Evolutionary conservation across 2,797 vertebrate species (phyloP), one percentile per base, ranked within the genome.

Genomic region (Siniperca obscura): DNA sequence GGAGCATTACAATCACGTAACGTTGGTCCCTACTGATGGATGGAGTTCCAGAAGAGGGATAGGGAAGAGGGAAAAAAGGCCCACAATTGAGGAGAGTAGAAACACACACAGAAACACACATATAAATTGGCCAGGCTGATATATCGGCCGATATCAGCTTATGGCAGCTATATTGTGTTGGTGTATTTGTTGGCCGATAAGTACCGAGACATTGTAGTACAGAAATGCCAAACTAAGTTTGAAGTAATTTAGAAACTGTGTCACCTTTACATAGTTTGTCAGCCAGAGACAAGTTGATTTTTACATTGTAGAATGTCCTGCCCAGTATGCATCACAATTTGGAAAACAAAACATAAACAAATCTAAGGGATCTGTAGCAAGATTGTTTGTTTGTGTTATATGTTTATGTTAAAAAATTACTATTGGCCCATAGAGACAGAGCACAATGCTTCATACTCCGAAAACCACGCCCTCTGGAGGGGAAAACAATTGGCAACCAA

Each of bases 1-100:
- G 78, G 83, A 86, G 13, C 2, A 8, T 25, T 78, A 42, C 59
- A 61, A 73, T 88, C 74, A 55, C 73, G n/a, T n/a, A 80, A 74
- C 0, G 7, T 67, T 67, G n/a, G 69, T 77, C 57, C 25, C 50
- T 76, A 46, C 42, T 91, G 86, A 90, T 88, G 76, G 81, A 92
- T 90, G 50, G n/a, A 88, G 78, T 34, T 69, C 46, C 52, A 83
- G 68, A 75, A 70, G 57, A 61, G 17, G 25, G 64, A n/a, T n/a
- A n/a, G n/a, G n/a, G 68, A 75, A 70, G 57, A 61, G 17, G 25
- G 64, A n/a, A 30, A 70, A 80, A 71, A 62, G 5, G 38, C 44
- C 14, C 17, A 44, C 52, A 64, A 22, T 40, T 57, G 61, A 72
- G 5, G 19, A 27, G 34, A 61, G 30, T 48, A 64, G 27, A 12